Conservation (phyloP, 1,140 invertebrate species). For the Meloidogyne exigua region DNA sequence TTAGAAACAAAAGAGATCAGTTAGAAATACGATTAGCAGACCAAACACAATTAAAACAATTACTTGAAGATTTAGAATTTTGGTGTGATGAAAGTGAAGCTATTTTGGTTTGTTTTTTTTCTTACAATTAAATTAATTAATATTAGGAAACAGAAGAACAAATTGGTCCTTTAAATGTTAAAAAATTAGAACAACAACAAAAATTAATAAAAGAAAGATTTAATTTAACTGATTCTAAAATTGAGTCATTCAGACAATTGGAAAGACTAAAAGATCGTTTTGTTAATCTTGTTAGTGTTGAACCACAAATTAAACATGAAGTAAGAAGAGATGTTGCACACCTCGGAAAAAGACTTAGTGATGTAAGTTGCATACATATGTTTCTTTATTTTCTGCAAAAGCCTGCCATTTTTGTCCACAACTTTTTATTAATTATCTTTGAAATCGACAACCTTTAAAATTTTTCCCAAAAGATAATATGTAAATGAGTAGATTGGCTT, state of each 20-base stretch:
- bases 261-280: conserved; percentile 54
- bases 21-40: conserved; percentile 47
- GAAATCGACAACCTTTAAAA: no score
- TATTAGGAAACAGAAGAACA: conserved; percentile 12
- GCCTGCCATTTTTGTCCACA: no score
- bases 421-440: no score
- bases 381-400: no score
- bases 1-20: conserved; percentile 17
- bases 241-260: conserved; percentile 29
- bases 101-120: conserved; percentile 32
- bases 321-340: conserved; percentile 48
- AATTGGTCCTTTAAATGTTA: conserved; percentile 31
- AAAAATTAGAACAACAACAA: conserved; percentile 33
- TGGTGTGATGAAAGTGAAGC: conserved; percentile 56
- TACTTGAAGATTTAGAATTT: conserved; percentile 46
- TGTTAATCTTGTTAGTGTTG: conserved; percentile 43
- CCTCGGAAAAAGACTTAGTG: conserved; percentile 50
- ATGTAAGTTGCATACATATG: conserved; percentile 35
- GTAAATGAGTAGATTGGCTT: no score
- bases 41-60: conserved; percentile 41
- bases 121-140: neutral
- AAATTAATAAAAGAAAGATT: conserved; percentile 28
- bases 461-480: no score
- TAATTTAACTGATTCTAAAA: conserved; percentile 39
- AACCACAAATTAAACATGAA: conserved; percentile 48